These are phyloP conservation scores for Taphrorychus bicolor DNA, from an alignment of 2,888 invertebrate genomes.

Conservation along the genomic window DNA sequence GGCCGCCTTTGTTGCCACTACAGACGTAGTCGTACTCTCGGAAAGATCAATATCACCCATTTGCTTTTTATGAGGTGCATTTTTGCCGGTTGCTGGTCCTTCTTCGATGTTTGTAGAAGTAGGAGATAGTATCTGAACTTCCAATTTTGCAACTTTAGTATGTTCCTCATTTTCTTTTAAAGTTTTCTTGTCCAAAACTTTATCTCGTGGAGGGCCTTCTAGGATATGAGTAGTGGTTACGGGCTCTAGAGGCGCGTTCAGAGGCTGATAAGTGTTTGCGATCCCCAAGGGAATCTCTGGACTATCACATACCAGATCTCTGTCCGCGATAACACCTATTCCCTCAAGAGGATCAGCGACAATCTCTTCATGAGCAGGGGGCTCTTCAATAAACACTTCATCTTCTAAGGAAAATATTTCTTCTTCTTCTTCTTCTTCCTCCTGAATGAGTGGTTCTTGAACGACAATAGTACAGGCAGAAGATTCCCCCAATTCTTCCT, in stretches of 20 bases:
- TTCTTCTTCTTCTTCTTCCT: neutral
- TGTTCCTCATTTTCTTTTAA: neutral
- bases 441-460: neutral
- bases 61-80: constrained; percentile 10
- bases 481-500: no score
- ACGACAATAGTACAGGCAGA: no score
- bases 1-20: constrained; percentile 49
- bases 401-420: constrained; percentile 26
- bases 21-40: constrained; percentile 3
- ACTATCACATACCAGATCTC: constrained; percentile 1
- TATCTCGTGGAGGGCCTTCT: neutral
- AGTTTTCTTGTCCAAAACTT: neutral
- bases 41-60: constrained; percentile 15
- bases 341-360: constrained; percentile 30
- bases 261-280: constrained; percentile 13
- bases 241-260: constrained; percentile 16
- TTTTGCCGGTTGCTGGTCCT: neutral
- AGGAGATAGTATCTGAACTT: constrained; percentile 37
- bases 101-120: constrained; percentile 39
- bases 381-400: constrained; percentile 29
- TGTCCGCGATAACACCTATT: constrained; percentile 15
- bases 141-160: constrained; percentile 17
- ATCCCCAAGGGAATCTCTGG: constrained; percentile 24
- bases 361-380: constrained; percentile 22
- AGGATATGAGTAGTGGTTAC: constrained; percentile 16